phyloP scores from a whole-genome alignment of 2,888 invertebrate species.

The Caenorhabditis parvicauda region DNA sequence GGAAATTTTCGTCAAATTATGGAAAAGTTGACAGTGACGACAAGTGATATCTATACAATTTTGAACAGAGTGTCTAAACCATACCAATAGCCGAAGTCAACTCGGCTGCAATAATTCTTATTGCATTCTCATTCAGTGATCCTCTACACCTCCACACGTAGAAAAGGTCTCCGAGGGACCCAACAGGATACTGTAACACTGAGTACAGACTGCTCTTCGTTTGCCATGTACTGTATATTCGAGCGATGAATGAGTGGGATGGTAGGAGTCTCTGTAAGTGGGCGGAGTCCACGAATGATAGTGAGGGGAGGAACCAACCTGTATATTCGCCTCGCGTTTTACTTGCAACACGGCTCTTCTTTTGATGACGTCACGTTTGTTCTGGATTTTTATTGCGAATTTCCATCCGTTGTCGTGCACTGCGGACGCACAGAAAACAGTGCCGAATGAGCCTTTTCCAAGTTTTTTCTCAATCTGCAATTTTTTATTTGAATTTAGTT shows the following conservation, averaged over 20 bases:
- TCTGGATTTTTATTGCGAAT: conserved; percentile 76
- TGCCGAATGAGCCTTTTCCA: conserved; percentile 86
- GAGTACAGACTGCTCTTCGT: conserved; percentile 44
- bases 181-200: conserved; percentile 68
- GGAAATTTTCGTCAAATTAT: too few species aligned
- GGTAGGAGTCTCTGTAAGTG: conserved; percentile 40
- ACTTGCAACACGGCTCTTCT: conserved; percentile 30
- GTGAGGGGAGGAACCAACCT: conserved; percentile 67
- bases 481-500: neutral
- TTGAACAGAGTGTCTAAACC: too few species aligned
- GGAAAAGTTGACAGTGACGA: too few species aligned
- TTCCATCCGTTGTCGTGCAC: conserved; percentile 69
- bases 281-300: neutral
- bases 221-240: conserved; percentile 58
- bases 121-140: conserved; percentile 76
- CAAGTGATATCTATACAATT: too few species aligned
- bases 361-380: conserved; percentile 24
- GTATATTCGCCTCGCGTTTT: conserved; percentile 33
- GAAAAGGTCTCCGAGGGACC: conserved; percentile 81
- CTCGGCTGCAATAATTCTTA: conserved; percentile 81
- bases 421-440: conserved; percentile 78
- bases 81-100: conserved; percentile 82
- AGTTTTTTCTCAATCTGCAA: conserved; percentile 73
- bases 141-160: conserved; percentile 75
- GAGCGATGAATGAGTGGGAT: conserved; percentile 45